Base-by-base conservation (phyloP, 1,140 invertebrate genomes). In the Dermatophagoides farinae region DNA sequence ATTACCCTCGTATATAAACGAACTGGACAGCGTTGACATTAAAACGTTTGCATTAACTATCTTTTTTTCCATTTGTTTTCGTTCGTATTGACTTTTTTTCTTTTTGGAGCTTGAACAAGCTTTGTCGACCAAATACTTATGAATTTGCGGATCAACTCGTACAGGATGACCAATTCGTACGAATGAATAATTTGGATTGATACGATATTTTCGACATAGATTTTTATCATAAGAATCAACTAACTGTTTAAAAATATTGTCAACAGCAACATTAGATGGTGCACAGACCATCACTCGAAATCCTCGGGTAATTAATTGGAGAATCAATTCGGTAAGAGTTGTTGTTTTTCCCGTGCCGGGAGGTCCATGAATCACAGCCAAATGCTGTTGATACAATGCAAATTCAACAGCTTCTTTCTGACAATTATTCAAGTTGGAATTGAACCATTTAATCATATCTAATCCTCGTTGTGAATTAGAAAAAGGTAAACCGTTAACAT, bases 261-360 rank as follows among this genome's bases (percentile, higher is more conserved):
- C 78, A n/a, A 82, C 79, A 25, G 79, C 79, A 20, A 80, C 74
- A 69, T 81, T 81, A 1, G 78, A 80, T 39, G 79, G 79, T 31
- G 79, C 79, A 72, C 77, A 79, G 11, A 74, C 75, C 40, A 80
- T 66, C 50, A 80, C 67, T 76, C 79, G 60, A 20, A 66, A 58
- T 18, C 52, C 41, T 53, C 51, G 46, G 39, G 70, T 70, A 23
- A 75, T 69, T 52, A 71, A 67, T 64, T 81, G 79, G 47, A 72
- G 64, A 37, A 81, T 79, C 50, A 78, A 70, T 70, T 82, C 80
- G 23, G 80, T 72, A 9, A 82, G 68, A 51, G 79, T 80, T n/a
- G 79, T 80, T 6, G 80, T 81, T 69, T 82, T 82, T 22, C 80
- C 80, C 14, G 80, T 82, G 39, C 80, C 75, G 22, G 78, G 78